Evolutionary conservation across 2,113 vertebrate species (phyloP).

Genomic region (Ochotona princeps): DNA sequence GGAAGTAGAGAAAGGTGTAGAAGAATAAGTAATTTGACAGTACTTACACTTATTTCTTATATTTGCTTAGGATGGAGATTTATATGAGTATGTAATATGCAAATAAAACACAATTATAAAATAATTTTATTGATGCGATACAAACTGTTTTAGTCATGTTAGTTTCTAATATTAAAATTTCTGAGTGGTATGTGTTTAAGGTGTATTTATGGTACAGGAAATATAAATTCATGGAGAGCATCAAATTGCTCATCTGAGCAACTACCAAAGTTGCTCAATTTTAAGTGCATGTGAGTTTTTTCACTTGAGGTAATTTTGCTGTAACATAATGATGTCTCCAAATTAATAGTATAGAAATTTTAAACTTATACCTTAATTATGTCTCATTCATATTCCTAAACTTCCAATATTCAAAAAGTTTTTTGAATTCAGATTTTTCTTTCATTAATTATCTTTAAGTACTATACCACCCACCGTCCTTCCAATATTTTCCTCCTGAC

Average conservation of each 20-base stretch:
- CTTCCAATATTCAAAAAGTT: background rate
- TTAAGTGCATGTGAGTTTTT: conserved; percentile 19
- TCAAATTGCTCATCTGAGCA: background rate
- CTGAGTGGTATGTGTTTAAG: background rate
- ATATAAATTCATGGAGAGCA: background rate
- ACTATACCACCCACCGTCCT: background rate
- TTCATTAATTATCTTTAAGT: background rate
- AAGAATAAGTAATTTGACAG: background rate
- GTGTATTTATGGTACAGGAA: background rate
- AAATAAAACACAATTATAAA: background rate
- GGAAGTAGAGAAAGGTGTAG: background rate
- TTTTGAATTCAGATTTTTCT: background rate
- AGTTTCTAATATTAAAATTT: background rate
- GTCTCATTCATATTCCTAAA: conserved; percentile 7
- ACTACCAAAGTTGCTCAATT: conserved; percentile 30
- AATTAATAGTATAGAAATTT: background rate
- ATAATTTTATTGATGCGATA: too few species aligned
- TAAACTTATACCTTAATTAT: background rate
- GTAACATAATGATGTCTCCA: conserved; percentile 8
- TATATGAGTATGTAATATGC: background rate
- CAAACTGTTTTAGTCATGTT: background rate
- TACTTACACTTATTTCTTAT: conserved; percentile 42
- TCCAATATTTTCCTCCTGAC: background rate
- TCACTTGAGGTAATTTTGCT: conserved; percentile 14
- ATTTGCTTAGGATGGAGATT: background rate